A percentile compares a stretch with the other conserved stretches of the same genome.
These are phyloP conservation scores for Xenopus petersii DNA, from an alignment of 2,797 vertebrate genomes.

Conservation along the genomic window DNA sequence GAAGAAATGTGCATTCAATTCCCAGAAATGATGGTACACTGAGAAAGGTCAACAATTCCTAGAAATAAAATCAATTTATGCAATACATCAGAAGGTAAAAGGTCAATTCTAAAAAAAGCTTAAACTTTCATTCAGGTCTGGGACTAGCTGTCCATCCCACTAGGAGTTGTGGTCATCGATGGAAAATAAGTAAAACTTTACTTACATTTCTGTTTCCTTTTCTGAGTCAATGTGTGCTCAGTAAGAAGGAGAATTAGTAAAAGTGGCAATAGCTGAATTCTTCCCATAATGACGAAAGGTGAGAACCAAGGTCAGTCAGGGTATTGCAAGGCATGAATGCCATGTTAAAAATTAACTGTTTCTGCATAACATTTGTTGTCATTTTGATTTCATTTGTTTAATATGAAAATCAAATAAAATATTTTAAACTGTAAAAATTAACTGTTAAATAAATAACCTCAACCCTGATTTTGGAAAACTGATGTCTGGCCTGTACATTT, in stretches of 20 bases:
- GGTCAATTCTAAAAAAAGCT: too few relatives aligned
- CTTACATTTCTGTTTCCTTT: constrained; percentile 64
- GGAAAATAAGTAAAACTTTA: neutral
- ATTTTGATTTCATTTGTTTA: too few relatives aligned
- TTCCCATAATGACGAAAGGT: constrained; percentile 56
- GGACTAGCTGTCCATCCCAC: too few relatives aligned
- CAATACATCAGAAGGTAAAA: too few relatives aligned
- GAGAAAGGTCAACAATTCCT: too few relatives aligned
- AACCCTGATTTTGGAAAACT: constrained; percentile 30
- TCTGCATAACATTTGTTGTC: too few relatives aligned
- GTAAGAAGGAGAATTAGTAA: constrained; percentile 53
- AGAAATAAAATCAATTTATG: too few relatives aligned
- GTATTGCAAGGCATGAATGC: constrained; percentile 28
- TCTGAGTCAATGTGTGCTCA: constrained; percentile 48
- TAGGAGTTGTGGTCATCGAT: neutral
- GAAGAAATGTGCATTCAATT: too few relatives aligned
- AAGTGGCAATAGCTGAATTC: constrained; percentile 29
- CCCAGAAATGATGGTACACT: too few relatives aligned
- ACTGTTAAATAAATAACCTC: constrained; percentile 50
- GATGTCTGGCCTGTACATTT: constrained; percentile 12
- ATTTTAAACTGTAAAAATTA: too few relatives aligned
- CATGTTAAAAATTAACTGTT: constrained; percentile 71
- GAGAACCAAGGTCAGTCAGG: constrained; percentile 32
- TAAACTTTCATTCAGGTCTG: too few relatives aligned
- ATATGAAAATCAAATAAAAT: too few relatives aligned